phyloP scores from a whole-genome alignment of 2,113 vertebrate genomes.

The Phocoena sinus region DNA sequence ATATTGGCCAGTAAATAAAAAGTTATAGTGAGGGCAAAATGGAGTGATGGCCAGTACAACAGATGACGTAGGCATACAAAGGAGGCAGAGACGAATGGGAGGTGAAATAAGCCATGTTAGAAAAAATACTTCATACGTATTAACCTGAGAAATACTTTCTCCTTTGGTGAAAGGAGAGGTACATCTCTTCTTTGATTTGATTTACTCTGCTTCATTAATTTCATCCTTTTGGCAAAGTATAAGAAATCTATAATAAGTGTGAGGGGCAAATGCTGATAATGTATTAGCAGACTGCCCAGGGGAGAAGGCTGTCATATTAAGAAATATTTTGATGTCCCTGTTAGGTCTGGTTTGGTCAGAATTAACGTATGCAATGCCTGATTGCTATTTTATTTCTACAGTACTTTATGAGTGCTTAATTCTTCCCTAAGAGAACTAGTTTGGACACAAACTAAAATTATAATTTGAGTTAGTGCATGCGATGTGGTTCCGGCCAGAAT shows the following conservation, averaged over 20 bases:
- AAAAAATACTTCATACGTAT: background rate
- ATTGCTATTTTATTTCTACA: conserved; percentile 1
- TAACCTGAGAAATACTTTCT: conserved; percentile 1
- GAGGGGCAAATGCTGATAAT: background rate
- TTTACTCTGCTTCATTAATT: conserved; percentile 27
- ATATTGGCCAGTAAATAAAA: background rate
- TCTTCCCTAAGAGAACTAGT: conserved; percentile 35
- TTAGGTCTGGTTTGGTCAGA: conserved; percentile 11
- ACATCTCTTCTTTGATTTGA: background rate
- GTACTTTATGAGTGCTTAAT: background rate
- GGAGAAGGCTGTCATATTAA: background rate
- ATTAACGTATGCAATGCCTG: background rate
- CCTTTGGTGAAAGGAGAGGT: conserved; percentile 1
- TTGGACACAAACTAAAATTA: conserved; percentile 35
- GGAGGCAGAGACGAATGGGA: conserved; percentile 3
- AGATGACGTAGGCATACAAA: conserved; percentile 1
- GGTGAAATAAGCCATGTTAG: background rate
- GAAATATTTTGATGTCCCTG: background rate
- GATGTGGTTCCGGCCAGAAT: conserved; percentile 3
- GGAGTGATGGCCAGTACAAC: background rate
- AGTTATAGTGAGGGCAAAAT: background rate
- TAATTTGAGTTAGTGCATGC: background rate
- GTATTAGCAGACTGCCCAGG: background rate
- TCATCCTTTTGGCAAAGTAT: background rate
- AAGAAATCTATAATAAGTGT: conserved; percentile 11